Conservation (phyloP, 2,888 invertebrate species). For the Platynereis dumerilii region DNA sequence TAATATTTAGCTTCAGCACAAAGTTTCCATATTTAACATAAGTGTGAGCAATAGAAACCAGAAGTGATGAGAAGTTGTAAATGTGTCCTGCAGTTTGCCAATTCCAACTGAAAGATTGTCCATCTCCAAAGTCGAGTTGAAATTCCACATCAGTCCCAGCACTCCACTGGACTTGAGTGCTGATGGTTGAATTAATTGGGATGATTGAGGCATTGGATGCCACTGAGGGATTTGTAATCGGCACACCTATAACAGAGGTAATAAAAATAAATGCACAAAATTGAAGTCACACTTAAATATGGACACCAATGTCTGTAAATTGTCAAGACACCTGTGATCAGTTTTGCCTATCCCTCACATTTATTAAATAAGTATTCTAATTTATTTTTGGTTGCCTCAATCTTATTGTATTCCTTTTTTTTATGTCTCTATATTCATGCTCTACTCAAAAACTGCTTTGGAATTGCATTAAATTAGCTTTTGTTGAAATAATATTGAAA, state of each 20-base stretch:
- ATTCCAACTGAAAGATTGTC: neutral
- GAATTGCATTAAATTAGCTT: no score
- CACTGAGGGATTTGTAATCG: neutral
- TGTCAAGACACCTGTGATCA: no score
- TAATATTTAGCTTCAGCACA: neutral
- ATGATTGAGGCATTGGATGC: neutral
- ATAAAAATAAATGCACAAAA: no score
- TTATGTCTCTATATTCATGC: no score
- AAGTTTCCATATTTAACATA: neutral
- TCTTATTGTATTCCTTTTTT: no score
- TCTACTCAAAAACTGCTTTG: no score
- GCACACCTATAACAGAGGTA: neutral
- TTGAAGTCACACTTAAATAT: no score
- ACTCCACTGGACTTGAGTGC: neutral
- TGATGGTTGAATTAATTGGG: neutral
- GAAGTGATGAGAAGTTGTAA: neutral
- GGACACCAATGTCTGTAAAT: no score
- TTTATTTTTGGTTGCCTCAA: no score
- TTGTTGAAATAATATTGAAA: no score
- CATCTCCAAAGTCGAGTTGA: conserved; percentile 4
- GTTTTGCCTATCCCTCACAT: no score
- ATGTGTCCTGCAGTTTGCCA: neutral
- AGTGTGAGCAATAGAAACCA: conserved; percentile 2
- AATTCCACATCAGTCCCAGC: neutral
- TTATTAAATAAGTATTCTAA: no score